Evolutionary conservation across 2,797 vertebrate species (phyloP), one percentile per base, ranked within the genome.

Genomic region (Gallirallus australis): DNA sequence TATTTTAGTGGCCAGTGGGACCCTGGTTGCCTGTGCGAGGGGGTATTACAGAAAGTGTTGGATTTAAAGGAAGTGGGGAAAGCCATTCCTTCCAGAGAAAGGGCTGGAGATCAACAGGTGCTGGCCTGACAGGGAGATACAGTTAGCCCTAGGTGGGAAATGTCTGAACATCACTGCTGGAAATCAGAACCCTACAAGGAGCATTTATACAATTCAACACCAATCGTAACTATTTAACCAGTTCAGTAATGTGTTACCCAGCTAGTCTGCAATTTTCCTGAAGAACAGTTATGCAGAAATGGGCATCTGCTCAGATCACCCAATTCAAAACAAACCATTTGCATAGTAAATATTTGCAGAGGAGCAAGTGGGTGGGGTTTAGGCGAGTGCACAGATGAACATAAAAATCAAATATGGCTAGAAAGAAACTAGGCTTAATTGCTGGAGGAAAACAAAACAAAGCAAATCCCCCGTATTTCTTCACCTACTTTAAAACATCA

Each of bases 331-430:
- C 96, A 98, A 97, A 98, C 97, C 91, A 98, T 97, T 97, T 98
- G 97, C 97, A 98, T 98, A 97, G 98, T 98, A 97, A 95, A 96
- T 98, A 97, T 98, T 98, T 98, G 96, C 97, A 98, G 97, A 97
- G 97, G 96, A 98, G 96, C 97, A 96, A 97, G 95, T 97, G 96
- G 97, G 97, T 97, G 97, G 97, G 54, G 97, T 95, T 98, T 98
- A 96, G 92, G 93, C 79, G 3, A 97, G 90, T 95, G 97, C 98
- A 98, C 97, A 98, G 97, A 98, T 98, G 97, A 98, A 98, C 97
- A 98, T 98, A 98, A 98, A 98, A 98, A 96, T 97, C 97, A 98
- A 98, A 98, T 97, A 97, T 70, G 92, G 94, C 96, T 97, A 96
- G 96, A 97, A 97, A 97, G 93, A 97, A 98, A 97, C 97, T 93